Percentiles rank a stretch among this genome's conserved stretches.
Conservation (phyloP, 2,797 vertebrate species). For the Tarsius wallacei region DNA sequence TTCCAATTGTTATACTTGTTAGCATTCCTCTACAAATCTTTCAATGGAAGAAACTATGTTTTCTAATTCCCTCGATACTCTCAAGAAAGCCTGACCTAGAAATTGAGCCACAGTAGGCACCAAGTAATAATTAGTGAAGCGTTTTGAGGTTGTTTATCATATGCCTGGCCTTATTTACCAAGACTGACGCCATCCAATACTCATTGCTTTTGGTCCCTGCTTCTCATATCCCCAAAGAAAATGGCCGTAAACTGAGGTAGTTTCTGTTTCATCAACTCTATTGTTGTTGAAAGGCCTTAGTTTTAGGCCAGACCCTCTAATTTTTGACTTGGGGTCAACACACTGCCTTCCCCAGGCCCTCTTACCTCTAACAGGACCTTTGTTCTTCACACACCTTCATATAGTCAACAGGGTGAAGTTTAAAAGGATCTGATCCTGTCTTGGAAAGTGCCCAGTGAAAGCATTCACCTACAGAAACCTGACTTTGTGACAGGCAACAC, state of each 20-base stretch:
- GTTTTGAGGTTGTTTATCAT: not conserved
- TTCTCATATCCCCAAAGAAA: not conserved
- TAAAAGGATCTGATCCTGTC: not conserved
- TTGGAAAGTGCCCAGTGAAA: not conserved
- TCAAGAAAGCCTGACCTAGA: constrained; percentile 8
- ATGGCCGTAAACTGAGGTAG: not conserved
- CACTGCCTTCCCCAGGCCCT: not conserved
- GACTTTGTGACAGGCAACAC: not conserved
- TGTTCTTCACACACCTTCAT: not conserved
- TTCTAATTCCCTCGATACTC: constrained; percentile 8
- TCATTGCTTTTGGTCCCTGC: not conserved
- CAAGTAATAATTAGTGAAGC: not conserved
- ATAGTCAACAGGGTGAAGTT: not conserved
- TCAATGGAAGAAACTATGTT: not conserved
- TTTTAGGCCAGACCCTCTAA: not conserved
- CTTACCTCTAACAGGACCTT: not conserved
- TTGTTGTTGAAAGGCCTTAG: not conserved
- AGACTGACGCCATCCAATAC: not conserved
- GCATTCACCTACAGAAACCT: not conserved
- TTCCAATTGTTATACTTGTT: not conserved
- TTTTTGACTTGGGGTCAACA: not conserved
- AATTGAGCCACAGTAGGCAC: not conserved
- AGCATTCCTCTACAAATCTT: not conserved
- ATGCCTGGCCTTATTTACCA: not conserved
- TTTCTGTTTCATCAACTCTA: not conserved